phyloP scores from a whole-genome alignment of 2,797 vertebrate species.

The Gallinago stenura region DNA sequence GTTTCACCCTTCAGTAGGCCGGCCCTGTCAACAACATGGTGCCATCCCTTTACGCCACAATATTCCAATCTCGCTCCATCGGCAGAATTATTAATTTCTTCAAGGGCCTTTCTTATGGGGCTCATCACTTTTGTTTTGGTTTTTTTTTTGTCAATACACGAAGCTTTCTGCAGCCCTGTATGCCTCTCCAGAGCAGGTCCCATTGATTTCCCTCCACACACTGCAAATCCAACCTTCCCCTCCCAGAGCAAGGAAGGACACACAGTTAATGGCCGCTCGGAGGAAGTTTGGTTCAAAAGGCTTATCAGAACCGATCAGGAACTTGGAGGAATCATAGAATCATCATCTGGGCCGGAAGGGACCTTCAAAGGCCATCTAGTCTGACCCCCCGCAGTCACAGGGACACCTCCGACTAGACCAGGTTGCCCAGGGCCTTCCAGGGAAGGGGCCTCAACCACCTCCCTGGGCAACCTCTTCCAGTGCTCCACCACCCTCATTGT shows the following conservation, averaged over 20 bases:
- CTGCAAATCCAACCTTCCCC: not conserved
- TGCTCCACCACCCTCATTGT: no score
- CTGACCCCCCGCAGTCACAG: no score
- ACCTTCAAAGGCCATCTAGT: no score
- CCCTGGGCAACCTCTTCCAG: no score
- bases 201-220: not conserved
- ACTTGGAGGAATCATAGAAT: not conserved
- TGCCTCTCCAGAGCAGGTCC: not conserved
- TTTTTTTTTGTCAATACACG: not conserved
- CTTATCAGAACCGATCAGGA: not conserved
- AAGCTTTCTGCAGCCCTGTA: conserved; percentile 5
- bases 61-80: not conserved
- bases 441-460: no score
- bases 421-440: no score
- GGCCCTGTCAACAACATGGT: not conserved
- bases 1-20: not conserved
- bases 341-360: no score
- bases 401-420: no score
- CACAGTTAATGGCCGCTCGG: not conserved
- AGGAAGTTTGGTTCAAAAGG: not conserved
- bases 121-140: not conserved
- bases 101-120: not conserved
- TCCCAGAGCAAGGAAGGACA: not conserved
- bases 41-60: not conserved
- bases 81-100: conserved; percentile 9